Percentiles rank a stretch among this genome's conserved stretches.
These are phyloP conservation scores for Dendroctonus ponderosae DNA, from an alignment of 1,140 invertebrate genomes.

Conservation along the genomic window DNA sequence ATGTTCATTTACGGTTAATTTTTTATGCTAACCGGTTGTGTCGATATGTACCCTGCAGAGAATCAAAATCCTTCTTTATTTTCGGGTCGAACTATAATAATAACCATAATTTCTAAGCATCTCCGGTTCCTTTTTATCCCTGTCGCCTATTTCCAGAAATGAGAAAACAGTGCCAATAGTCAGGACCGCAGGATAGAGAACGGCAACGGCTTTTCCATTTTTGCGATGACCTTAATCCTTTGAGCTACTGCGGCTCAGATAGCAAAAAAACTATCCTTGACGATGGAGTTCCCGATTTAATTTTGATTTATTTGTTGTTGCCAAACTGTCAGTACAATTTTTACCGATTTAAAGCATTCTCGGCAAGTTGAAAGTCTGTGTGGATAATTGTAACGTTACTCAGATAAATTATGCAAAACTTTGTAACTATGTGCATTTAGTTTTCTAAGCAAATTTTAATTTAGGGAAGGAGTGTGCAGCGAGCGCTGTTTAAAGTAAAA, in stretches of 20 bases:
- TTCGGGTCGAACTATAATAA: slow-evolving; percentile 1
- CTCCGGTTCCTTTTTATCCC: slow-evolving; percentile 26
- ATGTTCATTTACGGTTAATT: too few relatives aligned
- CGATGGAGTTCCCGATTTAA: slow-evolving; percentile 13
- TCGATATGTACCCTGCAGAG: slow-evolving; percentile 10
- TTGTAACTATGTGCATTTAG: too few relatives aligned
- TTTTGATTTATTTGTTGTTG: slow-evolving; percentile 13
- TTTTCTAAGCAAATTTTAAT: too few relatives aligned
- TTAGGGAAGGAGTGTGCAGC: too few relatives aligned
- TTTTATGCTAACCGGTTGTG: too few relatives aligned
- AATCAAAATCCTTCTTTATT: slow-evolving; percentile 22
- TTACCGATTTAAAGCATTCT: too few relatives aligned
- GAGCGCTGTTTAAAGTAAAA: too few relatives aligned
- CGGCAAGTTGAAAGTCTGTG: too few relatives aligned
- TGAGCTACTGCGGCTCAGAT: slow-evolving; percentile 24
- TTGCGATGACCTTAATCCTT: slow-evolving; percentile 30
- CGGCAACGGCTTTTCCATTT: slow-evolving; percentile 20
- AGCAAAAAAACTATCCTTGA: slow-evolving; percentile 17
- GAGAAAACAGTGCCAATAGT: slow-evolving; percentile 35
- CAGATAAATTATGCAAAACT: too few relatives aligned
- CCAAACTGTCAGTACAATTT: too few relatives aligned
- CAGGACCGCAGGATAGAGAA: slow-evolving; percentile 20
- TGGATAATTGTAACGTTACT: too few relatives aligned
- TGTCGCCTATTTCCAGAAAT: slow-evolving; percentile 30
- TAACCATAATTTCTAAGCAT: slow-evolving; percentile 33